A percentile compares a stretch with the other conserved stretches of the same genome.
These are phyloP conservation scores for Oreortyx pictus DNA, from an alignment of 2,797 vertebrate genomes.

Conservation along the genomic window DNA sequence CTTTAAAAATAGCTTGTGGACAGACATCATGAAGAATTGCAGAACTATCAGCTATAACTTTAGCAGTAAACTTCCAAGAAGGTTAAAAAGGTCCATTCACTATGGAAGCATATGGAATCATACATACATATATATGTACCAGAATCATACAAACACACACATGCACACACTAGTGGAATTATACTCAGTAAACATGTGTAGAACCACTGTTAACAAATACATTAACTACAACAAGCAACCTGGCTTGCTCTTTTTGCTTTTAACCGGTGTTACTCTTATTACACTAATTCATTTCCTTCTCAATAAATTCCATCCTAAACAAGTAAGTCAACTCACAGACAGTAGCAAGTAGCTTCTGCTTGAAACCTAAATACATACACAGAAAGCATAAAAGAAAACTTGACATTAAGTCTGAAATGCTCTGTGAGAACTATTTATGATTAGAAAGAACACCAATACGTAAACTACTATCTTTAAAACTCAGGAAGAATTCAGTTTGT, in stretches of 20 bases:
- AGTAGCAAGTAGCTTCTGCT: not conserved
- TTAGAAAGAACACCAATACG: not conserved
- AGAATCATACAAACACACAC: too few species aligned
- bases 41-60: slow-evolving; percentile 4
- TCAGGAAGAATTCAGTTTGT: not conserved
- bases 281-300: not conserved
- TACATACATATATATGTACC: too few species aligned
- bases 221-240: not conserved
- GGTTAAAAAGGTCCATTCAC: not conserved
- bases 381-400: not conserved
- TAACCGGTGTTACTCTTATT: not conserved
- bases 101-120: slow-evolving; percentile 42
- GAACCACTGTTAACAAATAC: not conserved
- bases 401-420: not conserved
- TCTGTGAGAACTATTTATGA: not conserved
- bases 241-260: not conserved
- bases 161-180: not conserved
- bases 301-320: not conserved
- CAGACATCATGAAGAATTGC: not conserved
- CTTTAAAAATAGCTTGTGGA: not conserved
- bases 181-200: slow-evolving; percentile 14
- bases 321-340: not conserved
- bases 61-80: not conserved
- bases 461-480: not conserved
- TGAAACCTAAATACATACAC: not conserved